Evolutionary conservation across 1,140 invertebrate species (phyloP), one percentile per base, ranked within the genome.

Genomic region (Aradophagus sp.): DNA sequence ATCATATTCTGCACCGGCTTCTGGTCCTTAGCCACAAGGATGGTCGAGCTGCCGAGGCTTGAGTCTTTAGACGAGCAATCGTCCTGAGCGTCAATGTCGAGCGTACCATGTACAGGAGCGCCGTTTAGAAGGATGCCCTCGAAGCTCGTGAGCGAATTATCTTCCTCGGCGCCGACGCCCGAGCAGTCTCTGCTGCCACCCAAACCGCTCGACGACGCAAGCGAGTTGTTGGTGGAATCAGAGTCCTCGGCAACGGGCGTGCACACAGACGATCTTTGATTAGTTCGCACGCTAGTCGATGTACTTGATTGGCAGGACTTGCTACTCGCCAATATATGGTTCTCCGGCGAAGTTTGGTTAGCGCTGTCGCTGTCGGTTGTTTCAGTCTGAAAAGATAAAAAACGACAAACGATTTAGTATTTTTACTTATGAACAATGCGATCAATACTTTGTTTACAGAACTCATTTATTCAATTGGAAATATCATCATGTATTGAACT

Each of bases 81-180:
- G 0, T 87, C 86, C 27, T 87, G 86, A 13, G 83, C 80, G 41
- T 89, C 87, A 23, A 87, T 87, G 45, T 88, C 87, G 5, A 88
- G 27, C 5, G 63, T 76, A 32, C 48, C 62, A 10, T 84, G 87
- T 31, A 77, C 82, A 0, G 88, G 87, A 7, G 87, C 86, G 26
- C 89, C 89, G 63, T 90, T 90, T 10, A 89, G 74, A 2, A 90
- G 65, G 14, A 89, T 86, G 16, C 89, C 89, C 53, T 91, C 89
- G 68, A 90, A 90, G 75, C 88, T 90, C 7, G 89, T 89, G 2
- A 90, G 66, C 0, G 89, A 89, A 63, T 90, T 90, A 19, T 90
- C 89, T 38, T 90, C 89, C 55, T 88, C 87, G 2, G 83, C 67
- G 65, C 86, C 73, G 59, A 87, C 68, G 75, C 83, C 74, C 19